Conservation (phyloP, 2,888 invertebrate species). For the Ethmia dodecea region DNA sequence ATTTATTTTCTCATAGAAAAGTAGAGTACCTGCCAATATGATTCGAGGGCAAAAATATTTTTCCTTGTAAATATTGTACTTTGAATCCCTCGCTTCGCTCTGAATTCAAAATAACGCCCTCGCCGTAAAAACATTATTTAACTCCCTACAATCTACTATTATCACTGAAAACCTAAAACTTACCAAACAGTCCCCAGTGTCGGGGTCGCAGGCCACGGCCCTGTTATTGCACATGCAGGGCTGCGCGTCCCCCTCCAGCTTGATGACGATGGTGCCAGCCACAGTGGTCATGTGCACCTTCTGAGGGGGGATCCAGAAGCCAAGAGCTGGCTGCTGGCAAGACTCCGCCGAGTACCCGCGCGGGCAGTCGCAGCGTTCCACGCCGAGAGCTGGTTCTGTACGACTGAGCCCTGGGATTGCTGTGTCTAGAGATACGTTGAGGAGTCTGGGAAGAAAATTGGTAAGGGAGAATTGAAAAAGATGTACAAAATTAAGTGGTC, state of each 20-base stretch:
- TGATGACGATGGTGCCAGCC: constrained; percentile 85
- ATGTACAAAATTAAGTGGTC: too few species aligned
- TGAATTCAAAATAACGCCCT: too few species aligned
- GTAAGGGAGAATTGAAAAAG: too few species aligned
- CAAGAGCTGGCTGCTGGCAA: constrained; percentile 92
- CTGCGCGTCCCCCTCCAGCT: constrained; percentile 86
- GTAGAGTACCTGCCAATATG: too few species aligned
- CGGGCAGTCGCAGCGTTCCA: constrained; percentile 93
- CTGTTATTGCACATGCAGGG: constrained; percentile 90
- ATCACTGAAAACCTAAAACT: constrained; percentile 38
- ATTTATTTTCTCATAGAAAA: too few species aligned
- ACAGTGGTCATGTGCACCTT: constrained; percentile 51
- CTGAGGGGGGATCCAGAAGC: constrained; percentile 85
- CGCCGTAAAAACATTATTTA: too few species aligned
- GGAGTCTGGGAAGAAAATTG: constrained; percentile 72
- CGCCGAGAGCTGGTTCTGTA: constrained; percentile 85
- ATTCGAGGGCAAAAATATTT: too few species aligned
- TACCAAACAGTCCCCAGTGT: constrained; percentile 92
- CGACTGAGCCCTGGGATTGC: constrained; percentile 83
- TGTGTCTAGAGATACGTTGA: constrained; percentile 89
- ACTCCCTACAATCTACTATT: too few species aligned
- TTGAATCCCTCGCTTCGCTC: too few species aligned
- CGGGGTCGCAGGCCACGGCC: constrained; percentile 86
- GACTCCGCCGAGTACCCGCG: constrained; percentile 89
- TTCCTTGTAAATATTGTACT: too few species aligned